Evolutionary conservation across 1,140 invertebrate species (phyloP).

Genomic region (Brachionus manjavacas): DNA sequence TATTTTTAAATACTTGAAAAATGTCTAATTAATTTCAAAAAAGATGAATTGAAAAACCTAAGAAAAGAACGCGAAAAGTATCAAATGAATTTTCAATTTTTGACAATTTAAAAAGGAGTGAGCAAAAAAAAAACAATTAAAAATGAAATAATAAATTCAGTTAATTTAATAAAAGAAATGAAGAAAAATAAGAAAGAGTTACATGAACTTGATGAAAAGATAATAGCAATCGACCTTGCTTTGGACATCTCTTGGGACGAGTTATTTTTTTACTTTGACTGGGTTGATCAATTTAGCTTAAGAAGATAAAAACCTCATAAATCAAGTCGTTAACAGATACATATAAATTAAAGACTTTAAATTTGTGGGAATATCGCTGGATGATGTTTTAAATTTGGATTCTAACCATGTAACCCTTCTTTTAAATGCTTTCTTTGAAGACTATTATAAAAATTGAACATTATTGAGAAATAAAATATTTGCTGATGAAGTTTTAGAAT

Average conservation of each 20-base stretch:
- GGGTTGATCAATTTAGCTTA: not conserved
- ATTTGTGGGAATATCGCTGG: not conserved
- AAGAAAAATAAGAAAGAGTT: too few relatives aligned
- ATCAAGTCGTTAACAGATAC: not conserved
- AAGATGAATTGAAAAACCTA: too few relatives aligned
- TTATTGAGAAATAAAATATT: conserved; percentile 1
- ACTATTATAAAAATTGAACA: not conserved
- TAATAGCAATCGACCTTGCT: not conserved
- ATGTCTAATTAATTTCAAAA: too few relatives aligned
- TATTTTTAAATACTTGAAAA: too few relatives aligned
- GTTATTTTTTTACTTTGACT: not conserved
- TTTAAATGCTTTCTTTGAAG: not conserved
- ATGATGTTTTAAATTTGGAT: not conserved
- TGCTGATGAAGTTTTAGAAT: not conserved
- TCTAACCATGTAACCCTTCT: not conserved
- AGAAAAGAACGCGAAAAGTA: too few relatives aligned
- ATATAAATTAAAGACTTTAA: not conserved
- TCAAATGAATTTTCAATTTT: too few relatives aligned
- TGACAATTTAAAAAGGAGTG: too few relatives aligned
- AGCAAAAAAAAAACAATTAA: too few relatives aligned
- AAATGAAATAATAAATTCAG: too few relatives aligned
- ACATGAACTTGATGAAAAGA: too few relatives aligned
- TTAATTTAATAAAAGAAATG: too few relatives aligned
- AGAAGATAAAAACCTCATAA: not conserved
- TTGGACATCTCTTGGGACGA: not conserved